Conservation (phyloP, 2,797 vertebrate genomes). For the Lophius americanus region DNA sequence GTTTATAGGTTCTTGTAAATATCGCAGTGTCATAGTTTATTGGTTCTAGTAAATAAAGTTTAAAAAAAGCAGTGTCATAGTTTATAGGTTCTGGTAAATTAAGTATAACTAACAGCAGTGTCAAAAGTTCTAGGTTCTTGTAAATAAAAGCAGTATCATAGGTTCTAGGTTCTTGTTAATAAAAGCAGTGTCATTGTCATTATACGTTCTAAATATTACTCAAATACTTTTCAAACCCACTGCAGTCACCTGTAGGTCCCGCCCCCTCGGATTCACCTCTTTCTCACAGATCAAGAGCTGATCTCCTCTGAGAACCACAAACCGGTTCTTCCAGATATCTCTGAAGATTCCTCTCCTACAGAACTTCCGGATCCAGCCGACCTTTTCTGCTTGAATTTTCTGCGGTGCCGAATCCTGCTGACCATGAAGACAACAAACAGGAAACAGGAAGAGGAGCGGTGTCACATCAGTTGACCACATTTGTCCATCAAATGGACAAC, state of each 20-base stretch:
- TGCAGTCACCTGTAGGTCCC: neutral
- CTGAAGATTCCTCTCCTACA: slow-evolving; percentile 95
- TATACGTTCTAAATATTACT: too few relatives aligned
- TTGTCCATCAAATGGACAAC: neutral
- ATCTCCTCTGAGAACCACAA: slow-evolving; percentile 89
- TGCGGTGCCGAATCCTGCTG: slow-evolving; percentile 82
- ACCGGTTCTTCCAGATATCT: slow-evolving; percentile 97
- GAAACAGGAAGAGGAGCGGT: slow-evolving; percentile 17
- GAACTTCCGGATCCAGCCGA: slow-evolving; percentile 95
- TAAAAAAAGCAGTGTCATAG: too few relatives aligned
- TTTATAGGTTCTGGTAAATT: too few relatives aligned
- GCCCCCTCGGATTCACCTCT: slow-evolving; percentile 84
- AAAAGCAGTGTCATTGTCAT: too few relatives aligned
- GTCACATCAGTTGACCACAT: neutral
- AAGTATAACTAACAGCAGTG: too few relatives aligned
- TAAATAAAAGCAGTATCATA: too few relatives aligned
- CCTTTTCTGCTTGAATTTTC: slow-evolving; percentile 86
- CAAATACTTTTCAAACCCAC: neutral
- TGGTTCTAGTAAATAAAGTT: too few relatives aligned
- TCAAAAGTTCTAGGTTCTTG: too few relatives aligned
- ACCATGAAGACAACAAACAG: slow-evolving; percentile 73
- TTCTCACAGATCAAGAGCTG: slow-evolving; percentile 94
- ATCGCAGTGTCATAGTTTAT: too few relatives aligned
- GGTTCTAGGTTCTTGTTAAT: too few relatives aligned
- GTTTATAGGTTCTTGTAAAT: too few relatives aligned